Evolutionary conservation across 2,113 vertebrate species (phyloP), one percentile per base, ranked within the genome.

Genomic region (Callochromis pleurospilus): DNA sequence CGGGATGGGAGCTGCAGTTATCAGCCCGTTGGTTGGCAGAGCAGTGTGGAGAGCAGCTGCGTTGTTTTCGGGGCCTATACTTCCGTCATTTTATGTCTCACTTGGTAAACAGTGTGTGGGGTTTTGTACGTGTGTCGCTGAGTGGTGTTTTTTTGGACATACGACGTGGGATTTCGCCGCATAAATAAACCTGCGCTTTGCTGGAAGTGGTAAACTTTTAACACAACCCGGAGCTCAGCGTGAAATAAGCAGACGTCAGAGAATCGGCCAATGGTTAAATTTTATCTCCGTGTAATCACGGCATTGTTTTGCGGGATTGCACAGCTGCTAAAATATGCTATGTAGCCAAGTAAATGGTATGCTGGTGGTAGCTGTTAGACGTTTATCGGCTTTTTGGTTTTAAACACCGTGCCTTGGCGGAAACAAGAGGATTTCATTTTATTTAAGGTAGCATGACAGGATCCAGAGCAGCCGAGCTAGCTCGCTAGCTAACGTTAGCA

Each of bases 361-460:
- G 91, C 91, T 91, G 88, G 38, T 83, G 55, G 91, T 82, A 91
- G 86, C 92, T 90, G 91, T 73, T 83, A 79, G 88, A 94, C 91
- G 94, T 96, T 96, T 94, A 95, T 96, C 90, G 91, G 92, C 87
- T 90, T 96, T 96, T 95, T 94, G 87, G 86, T 96, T 97, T 97
- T 96, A 96, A 97, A 97, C 95, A 86, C 90, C 93, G 96, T 95
- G 96, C 95, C 96, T 96, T 97, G 96, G 96, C 96, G 96, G 95
- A 97, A 96, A 95, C 92, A 90, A 94, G 91, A 92, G 95, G 93
- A 96, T 96, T 96, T 95, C 86, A 88, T 96, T 96, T 96, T 96
- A 96, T 97, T 97, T 97, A 97, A 97, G 96, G 96, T 97, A 97
- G 96, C 96, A 95, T 97, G 96, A 95, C 90, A 84, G 92, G 95